These are phyloP conservation scores for Cyanocitta stelleri DNA, from an alignment of 2,113 vertebrate species.

Conservation along the genomic window DNA sequence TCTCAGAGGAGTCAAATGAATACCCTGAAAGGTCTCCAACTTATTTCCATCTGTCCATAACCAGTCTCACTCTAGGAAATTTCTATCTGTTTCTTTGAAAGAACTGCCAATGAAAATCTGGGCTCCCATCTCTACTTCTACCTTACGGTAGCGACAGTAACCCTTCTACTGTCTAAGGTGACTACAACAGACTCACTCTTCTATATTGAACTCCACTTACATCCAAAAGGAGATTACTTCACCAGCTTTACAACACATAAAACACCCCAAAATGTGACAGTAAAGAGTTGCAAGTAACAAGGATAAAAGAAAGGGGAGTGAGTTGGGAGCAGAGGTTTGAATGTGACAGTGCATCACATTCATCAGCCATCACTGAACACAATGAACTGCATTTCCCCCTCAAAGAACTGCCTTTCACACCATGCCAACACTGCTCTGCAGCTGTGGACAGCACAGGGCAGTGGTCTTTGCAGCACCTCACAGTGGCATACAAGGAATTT, in stretches of 20 bases:
- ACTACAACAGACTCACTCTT: neutral
- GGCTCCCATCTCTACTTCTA: neutral
- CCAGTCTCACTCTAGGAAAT: neutral
- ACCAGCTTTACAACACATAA: neutral
- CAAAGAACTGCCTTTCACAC: neutral
- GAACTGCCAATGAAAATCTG: neutral
- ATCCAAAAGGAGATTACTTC: neutral
- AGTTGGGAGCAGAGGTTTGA: neutral
- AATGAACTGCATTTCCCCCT: neutral
- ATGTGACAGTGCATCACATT: slow-evolving; percentile 10
- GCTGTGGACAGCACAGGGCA: neutral
- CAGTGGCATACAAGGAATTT: neutral
- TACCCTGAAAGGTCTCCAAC: neutral
- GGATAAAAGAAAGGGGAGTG: neutral
- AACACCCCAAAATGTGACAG: neutral
- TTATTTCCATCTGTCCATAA: neutral
- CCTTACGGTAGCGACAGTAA: neutral
- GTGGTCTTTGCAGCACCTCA: neutral
- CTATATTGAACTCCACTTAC: neutral
- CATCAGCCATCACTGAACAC: slow-evolving; percentile 25
- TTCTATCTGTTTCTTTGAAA: neutral
- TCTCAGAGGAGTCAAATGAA: neutral
- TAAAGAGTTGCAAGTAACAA: neutral
- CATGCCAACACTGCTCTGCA: neutral
- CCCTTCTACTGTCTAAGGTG: neutral